Conservation (phyloP, 2,113 vertebrate genomes). For the Dasypus novemcinctus region DNA sequence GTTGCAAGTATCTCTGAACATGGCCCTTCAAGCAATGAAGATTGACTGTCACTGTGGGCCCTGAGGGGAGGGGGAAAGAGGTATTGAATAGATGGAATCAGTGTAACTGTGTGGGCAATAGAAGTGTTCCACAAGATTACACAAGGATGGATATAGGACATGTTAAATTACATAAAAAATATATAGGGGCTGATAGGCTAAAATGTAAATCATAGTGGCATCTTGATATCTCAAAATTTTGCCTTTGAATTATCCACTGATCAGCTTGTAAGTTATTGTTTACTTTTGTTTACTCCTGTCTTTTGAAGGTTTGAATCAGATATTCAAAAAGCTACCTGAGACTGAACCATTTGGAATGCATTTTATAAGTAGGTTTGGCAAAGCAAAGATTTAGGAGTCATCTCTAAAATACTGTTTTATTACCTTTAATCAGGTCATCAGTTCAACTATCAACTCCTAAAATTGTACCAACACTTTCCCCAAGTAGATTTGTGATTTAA, state of each 20-base stretch:
- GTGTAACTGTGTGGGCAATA: too few relatives aligned
- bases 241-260: neutral
- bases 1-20: too few relatives aligned
- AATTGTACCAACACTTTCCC: neutral
- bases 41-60: too few relatives aligned
- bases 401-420: constrained; percentile 24
- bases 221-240: constrained; percentile 6
- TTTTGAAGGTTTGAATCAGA: constrained; percentile 30
- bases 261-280: neutral
- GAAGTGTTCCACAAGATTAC: too few relatives aligned
- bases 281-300: neutral
- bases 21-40: too few relatives aligned
- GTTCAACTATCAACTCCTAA: constrained; percentile 56
- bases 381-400: neutral
- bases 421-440: constrained; percentile 50
- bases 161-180: too few relatives aligned
- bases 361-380: constrained; percentile 33
- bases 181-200: too few relatives aligned
- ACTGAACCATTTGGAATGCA: neutral
- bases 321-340: neutral
- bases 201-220: too few relatives aligned
- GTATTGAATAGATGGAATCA: too few relatives aligned
- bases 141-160: too few relatives aligned
- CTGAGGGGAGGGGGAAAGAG: too few relatives aligned
- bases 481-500: constrained; percentile 64